A percentile compares a stretch with the other conserved stretches of the same genome.
Conservation (phyloP, 2,888 invertebrate genomes). For the Amblyjoppa proteus region DNA sequence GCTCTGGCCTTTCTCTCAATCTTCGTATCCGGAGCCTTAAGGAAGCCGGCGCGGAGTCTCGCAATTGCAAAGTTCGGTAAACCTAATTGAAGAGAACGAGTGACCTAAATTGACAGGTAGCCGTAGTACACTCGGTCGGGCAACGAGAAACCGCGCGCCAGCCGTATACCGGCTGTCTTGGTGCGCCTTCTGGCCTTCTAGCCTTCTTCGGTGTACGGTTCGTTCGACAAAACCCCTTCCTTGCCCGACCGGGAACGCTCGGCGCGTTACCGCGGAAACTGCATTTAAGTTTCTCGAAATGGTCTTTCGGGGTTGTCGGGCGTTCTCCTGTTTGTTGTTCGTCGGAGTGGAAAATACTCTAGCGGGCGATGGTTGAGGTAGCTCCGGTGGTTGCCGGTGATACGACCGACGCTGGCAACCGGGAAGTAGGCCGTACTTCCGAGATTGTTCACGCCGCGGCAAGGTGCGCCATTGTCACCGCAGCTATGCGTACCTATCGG, state of each 20-base stretch:
- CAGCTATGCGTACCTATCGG: conserved; percentile 13
- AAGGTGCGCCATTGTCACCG: conserved; percentile 32
- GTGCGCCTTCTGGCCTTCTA: neutral
- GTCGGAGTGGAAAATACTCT: conserved; percentile 66
- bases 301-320: conserved; percentile 60
- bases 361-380: conserved; percentile 31
- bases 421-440: conserved; percentile 68
- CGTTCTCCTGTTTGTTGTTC: conserved; percentile 62
- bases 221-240: conserved; percentile 25
- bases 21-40: conserved; percentile 33
- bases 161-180: neutral
- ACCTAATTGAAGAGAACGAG: conserved; percentile 75
- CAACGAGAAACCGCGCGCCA: neutral
- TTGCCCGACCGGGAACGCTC: conserved; percentile 6
- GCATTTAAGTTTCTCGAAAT: conserved; percentile 73
- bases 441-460: conserved; percentile 62
- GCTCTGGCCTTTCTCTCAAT: conserved; percentile 33
- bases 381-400: conserved; percentile 46
- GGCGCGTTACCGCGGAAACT: conserved; percentile 66
- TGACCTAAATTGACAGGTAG: conserved; percentile 74
- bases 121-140: conserved; percentile 38
- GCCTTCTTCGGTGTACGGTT: neutral
- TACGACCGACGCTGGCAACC: conserved; percentile 30
- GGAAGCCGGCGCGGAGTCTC: conserved; percentile 42
- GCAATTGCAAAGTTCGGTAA: conserved; percentile 72